phyloP scores from a whole-genome alignment of 2,797 vertebrate species.

The Champsocephalus esox region DNA sequence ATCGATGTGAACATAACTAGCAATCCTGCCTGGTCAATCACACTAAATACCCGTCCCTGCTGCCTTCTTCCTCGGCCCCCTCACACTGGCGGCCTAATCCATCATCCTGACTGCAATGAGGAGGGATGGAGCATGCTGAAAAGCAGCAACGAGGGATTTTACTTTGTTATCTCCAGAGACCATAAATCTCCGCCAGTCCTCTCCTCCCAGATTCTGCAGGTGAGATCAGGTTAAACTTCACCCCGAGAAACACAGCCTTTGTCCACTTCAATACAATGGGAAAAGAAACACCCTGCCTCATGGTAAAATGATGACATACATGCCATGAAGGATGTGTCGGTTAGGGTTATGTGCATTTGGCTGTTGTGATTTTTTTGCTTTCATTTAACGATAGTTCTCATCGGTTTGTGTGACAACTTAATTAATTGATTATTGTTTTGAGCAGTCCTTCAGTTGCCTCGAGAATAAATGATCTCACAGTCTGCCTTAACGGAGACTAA shows the following conservation, averaged over 20 bases:
- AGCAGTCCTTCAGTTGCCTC: not conserved
- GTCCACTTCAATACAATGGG: conserved; percentile 24
- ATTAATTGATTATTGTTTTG: not conserved
- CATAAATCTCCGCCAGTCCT: conserved; percentile 59
- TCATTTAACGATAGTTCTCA: not conserved
- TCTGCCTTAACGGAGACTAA: not conserved
- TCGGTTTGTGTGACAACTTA: no score
- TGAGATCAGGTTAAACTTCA: conserved; percentile 38
- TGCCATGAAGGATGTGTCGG: not conserved
- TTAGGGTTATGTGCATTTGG: not conserved
- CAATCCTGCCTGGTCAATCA: conserved; percentile 48
- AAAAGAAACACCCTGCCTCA: conserved; percentile 13
- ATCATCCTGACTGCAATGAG: conserved; percentile 69
- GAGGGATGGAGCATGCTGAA: conserved; percentile 46
- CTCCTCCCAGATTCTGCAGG: conserved; percentile 37
- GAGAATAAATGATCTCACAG: conserved; percentile 5
- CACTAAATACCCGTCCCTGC: conserved; percentile 43
- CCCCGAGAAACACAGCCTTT: conserved; percentile 9
- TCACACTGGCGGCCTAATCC: conserved; percentile 57
- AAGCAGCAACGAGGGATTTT: conserved; percentile 45
- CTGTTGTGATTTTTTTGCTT: not conserved
- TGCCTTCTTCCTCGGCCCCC: conserved; percentile 36
- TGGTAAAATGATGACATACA: not conserved
- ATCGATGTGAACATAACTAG: conserved; percentile 45
- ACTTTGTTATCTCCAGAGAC: conserved; percentile 54